Percentiles rank a stretch among this genome's conserved stretches.
These are phyloP conservation scores for Procavia capensis DNA, from an alignment of 2,113 vertebrate genomes.

Conservation along the genomic window DNA sequence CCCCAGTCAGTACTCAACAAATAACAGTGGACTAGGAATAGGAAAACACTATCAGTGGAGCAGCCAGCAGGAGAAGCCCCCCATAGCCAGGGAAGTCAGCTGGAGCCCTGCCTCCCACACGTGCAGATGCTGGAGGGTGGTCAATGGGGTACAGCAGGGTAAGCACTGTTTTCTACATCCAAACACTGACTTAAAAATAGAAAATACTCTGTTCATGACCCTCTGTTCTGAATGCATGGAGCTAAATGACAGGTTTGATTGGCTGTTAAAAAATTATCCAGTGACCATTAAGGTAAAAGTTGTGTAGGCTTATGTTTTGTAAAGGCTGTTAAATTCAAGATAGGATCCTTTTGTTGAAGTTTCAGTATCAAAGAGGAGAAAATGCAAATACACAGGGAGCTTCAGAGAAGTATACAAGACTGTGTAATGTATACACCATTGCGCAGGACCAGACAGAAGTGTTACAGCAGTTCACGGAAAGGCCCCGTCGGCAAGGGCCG, in stretches of 20 bases:
- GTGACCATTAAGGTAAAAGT: not conserved
- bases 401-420: not conserved
- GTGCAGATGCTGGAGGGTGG: fast-evolving
- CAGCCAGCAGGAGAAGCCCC: no score
- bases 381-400: fast-evolving
- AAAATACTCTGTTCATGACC: not conserved
- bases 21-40: fast-evolving
- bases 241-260: not conserved
- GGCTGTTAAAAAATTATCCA: not conserved
- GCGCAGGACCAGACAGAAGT: not conserved
- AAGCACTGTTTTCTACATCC: no score
- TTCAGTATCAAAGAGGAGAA: no score
- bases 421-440: not conserved
- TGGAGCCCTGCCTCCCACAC: fast-evolving
- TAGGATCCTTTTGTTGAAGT: not conserved
- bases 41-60: fast-evolving
- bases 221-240: not conserved
- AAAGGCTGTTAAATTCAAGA: not conserved
- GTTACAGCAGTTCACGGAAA: fast-evolving
- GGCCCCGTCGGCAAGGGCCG: not conserved
- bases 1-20: fast-evolving
- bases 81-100: not conserved
- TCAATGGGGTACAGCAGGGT: fast-evolving
- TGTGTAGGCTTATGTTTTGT: not conserved
- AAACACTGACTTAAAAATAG: fast-evolving